Evolutionary conservation across 2,888 invertebrate species (phyloP).

Genomic region (Pteria penguin): DNA sequence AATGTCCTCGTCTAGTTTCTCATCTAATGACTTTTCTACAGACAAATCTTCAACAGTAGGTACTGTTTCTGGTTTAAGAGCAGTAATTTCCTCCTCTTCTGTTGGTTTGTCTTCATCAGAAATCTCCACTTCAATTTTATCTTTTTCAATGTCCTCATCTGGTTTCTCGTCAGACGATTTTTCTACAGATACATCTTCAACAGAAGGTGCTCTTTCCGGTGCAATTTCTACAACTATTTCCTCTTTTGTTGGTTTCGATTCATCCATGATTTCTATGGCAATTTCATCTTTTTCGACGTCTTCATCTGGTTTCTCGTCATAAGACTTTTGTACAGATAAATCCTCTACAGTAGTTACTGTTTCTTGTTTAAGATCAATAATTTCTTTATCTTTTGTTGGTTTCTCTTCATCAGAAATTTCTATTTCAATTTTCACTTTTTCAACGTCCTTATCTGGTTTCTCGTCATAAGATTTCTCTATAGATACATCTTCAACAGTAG

Average conservation of each 20-base stretch:
- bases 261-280: background rate
- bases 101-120: background rate
- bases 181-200: background rate
- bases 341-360: background rate
- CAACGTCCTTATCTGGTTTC: slow-evolving; percentile 5
- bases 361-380: background rate
- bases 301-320: no score
- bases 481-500: background rate
- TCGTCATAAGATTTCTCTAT: background rate
- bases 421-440: slow-evolving; percentile 10
- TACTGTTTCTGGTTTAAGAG: background rate
- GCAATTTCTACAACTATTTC: background rate
- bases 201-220: background rate
- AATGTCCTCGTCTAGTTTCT: background rate
- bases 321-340: background rate
- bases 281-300: background rate
- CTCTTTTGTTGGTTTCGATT: background rate
- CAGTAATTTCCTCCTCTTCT: background rate
- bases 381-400: slow-evolving; percentile 31
- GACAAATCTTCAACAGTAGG: background rate
- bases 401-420: slow-evolving; percentile 23
- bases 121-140: background rate
- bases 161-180: no score
- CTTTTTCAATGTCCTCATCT: background rate
- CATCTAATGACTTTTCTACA: background rate